phyloP scores from a whole-genome alignment of 1,140 invertebrate species.

The Drosophila murphyi region DNA sequence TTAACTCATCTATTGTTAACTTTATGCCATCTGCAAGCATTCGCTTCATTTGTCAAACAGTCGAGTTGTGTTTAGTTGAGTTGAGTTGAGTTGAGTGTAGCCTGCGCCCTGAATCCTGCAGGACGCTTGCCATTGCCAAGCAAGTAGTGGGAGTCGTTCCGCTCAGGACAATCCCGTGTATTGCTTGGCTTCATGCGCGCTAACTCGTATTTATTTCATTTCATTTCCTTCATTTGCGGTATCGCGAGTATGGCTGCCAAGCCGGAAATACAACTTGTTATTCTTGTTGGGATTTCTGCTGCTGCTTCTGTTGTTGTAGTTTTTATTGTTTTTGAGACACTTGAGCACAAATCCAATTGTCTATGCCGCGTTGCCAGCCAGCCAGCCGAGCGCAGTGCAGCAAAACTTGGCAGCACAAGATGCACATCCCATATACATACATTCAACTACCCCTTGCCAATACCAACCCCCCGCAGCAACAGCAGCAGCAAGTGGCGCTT shows the following conservation, averaged over 20 bases:
- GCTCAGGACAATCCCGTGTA: not conserved
- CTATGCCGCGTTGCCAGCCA: slow-evolving; percentile 47
- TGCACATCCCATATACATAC: slow-evolving; percentile 18
- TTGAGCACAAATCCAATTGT: slow-evolving; percentile 48
- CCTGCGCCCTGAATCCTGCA: slow-evolving; percentile 20
- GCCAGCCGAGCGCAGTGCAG: slow-evolving; percentile 39
- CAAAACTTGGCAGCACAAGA: slow-evolving; percentile 40
- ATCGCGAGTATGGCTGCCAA: slow-evolving; percentile 40
- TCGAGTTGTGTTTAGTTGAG: slow-evolving; percentile 24
- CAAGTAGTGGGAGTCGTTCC: slow-evolving; percentile 14
- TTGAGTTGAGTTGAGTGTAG: slow-evolving; percentile 23
- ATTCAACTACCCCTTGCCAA: not conserved
- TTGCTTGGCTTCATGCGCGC: slow-evolving; percentile 7
- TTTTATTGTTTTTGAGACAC: slow-evolving; percentile 27
- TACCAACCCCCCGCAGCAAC: too few relatives aligned
- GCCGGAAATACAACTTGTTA: slow-evolving; percentile 31
- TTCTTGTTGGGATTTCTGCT: not conserved
- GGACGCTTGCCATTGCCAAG: slow-evolving; percentile 1
- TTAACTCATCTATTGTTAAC: slow-evolving; percentile 64
- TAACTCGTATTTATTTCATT: slow-evolving; percentile 67
- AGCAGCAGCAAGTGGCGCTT: not conserved
- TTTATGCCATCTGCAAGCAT: slow-evolving; percentile 44
- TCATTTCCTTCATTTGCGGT: slow-evolving; percentile 51
- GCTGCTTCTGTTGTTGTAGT: slow-evolving; percentile 1
- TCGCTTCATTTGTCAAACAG: slow-evolving; percentile 70